Evolutionary conservation across 2,113 vertebrate species (phyloP).

Genomic region (Quiscalus mexicanus): DNA sequence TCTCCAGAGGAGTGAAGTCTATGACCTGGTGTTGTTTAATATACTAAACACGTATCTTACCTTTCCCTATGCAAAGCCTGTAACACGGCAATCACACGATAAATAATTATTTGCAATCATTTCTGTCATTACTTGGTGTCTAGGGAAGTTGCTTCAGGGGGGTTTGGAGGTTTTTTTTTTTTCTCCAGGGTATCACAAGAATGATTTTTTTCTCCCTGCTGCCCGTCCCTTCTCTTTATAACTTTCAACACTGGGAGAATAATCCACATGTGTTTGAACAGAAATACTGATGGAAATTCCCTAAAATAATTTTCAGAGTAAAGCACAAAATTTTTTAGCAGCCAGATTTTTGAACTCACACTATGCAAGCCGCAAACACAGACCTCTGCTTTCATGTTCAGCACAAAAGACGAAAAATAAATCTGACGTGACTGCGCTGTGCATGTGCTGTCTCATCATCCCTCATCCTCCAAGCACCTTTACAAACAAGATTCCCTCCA

Average conservation of each 20-base stretch:
- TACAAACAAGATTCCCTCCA: conserved; percentile 1
- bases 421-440: accelerated
- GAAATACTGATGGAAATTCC: background rate
- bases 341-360: background rate
- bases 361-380: background rate
- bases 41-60: background rate
- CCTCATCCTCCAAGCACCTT: conserved; percentile 26
- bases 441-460: background rate
- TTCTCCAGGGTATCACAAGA: background rate
- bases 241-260: background rate
- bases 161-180: accelerated
- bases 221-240: background rate
- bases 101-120: background rate
- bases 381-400: background rate
- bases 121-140: background rate
- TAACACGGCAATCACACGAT: background rate
- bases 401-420: background rate
- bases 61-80: accelerated
- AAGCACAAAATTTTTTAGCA: background rate
- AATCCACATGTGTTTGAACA: background rate
- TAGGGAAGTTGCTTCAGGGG: background rate
- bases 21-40: background rate
- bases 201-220: background rate
- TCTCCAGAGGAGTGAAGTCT: background rate
- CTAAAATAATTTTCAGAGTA: background rate